Percentiles rank a stretch among this genome's conserved stretches.
Conservation (phyloP, 2,797 vertebrate species). For the Gorsachius magnificus region DNA sequence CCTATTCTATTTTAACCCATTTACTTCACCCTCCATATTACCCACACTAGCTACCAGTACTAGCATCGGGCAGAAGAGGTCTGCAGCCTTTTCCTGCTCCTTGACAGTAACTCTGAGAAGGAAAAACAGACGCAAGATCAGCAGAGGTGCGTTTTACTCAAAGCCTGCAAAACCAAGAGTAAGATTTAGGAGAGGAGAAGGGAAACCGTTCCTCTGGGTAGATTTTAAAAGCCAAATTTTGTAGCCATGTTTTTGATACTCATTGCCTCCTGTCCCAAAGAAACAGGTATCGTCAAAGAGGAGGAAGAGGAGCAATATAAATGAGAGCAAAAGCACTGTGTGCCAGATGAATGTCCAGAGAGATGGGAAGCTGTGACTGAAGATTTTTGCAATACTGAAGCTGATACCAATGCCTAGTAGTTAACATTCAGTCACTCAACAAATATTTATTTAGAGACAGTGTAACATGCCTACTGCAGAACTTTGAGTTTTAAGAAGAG, state of each 20-base stretch:
- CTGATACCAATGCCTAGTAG: not conserved
- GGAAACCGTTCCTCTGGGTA: not conserved
- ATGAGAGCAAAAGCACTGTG: not conserved
- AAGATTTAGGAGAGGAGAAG: not conserved
- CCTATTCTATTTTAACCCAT: not conserved
- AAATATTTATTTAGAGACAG: conserved; percentile 42
- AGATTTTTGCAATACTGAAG: conserved; percentile 10
- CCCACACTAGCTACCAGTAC: not conserved
- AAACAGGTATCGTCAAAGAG: not conserved
- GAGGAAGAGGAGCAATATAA: not conserved
- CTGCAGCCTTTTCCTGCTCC: not conserved
- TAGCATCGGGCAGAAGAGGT: not conserved
- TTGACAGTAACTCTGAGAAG: not conserved
- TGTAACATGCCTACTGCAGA: not conserved
- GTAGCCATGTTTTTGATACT: not conserved
- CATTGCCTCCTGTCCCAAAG: not conserved
- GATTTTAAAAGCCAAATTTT: not conserved
- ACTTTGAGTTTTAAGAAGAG: not conserved
- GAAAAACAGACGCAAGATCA: not conserved
- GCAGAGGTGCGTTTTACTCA: not conserved
- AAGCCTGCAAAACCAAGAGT: not conserved
- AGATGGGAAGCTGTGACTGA: not conserved
- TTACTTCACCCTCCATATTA: not conserved
- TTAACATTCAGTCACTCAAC: conserved; percentile 40
- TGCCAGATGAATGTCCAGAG: not conserved